Evolutionary conservation across 2,888 invertebrate genomes (phyloP).

Genomic region (Philopedon plagiatum): DNA sequence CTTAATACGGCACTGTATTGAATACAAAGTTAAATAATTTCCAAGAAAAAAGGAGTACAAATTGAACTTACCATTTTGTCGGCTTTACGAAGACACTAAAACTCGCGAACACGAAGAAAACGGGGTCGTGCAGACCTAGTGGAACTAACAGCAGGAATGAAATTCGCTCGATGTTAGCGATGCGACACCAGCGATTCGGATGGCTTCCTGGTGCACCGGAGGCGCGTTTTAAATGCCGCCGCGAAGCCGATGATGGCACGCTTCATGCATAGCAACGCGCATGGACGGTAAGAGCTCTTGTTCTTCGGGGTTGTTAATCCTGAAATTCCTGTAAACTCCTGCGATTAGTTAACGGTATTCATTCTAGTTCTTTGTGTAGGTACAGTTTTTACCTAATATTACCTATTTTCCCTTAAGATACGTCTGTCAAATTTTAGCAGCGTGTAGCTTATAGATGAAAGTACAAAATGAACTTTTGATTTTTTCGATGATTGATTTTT

Average conservation of each 20-base stretch:
- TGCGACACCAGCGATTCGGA: constrained; percentile 63
- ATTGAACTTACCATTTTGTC: constrained; percentile 52
- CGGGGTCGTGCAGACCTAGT: neutral
- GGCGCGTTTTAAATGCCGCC: constrained; percentile 33
- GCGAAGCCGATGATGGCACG: constrained; percentile 27
- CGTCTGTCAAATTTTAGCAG: too few relatives aligned
- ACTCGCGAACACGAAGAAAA: constrained; percentile 20
- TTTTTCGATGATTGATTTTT: too few relatives aligned
- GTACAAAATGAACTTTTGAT: too few relatives aligned
- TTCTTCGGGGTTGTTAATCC: constrained; percentile 16
- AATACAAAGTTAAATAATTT: too few relatives aligned
- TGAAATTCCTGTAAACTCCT: neutral
- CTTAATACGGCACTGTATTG: too few relatives aligned
- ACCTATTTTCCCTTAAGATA: too few relatives aligned
- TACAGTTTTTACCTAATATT: too few relatives aligned
- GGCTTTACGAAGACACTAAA: constrained; percentile 7
- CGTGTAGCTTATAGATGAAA: too few relatives aligned
- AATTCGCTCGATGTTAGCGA: constrained; percentile 62
- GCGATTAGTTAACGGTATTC: too few relatives aligned
- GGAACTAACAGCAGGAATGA: constrained; percentile 29
- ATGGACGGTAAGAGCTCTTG: constrained; percentile 3
- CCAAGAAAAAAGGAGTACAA: constrained; percentile 14
- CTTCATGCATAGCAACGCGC: constrained; percentile 34
- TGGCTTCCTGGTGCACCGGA: constrained; percentile 23
- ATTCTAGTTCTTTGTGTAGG: too few relatives aligned